Percentiles rank a stretch among this genome's conserved stretches.
Conservation (phyloP, 2,113 vertebrate species). For the Zingel zingel region DNA sequence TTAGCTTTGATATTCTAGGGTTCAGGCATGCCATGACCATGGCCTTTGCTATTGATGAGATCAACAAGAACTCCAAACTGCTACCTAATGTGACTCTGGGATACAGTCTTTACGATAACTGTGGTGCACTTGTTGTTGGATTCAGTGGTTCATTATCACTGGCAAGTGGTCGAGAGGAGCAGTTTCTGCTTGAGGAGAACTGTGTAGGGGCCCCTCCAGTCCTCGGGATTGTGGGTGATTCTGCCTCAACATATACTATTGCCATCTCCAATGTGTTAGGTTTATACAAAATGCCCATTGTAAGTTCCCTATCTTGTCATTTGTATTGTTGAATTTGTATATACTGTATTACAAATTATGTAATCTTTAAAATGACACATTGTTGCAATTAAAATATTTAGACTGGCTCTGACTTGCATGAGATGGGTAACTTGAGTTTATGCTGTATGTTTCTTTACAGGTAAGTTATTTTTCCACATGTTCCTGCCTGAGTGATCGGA, state of each 20-base stretch:
- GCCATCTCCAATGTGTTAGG: slow-evolving; percentile 3
- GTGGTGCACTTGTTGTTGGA: slow-evolving; percentile 71
- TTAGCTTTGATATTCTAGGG: slow-evolving; percentile 71
- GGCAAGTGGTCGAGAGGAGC: slow-evolving; percentile 57
- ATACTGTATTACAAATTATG: background rate
- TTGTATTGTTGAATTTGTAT: background rate
- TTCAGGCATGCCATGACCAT: slow-evolving; percentile 78
- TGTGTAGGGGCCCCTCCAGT: slow-evolving; percentile 70
- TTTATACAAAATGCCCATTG: slow-evolving; percentile 12
- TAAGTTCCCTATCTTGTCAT: background rate
- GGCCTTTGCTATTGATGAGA: slow-evolving; percentile 78
- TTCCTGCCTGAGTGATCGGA: slow-evolving; percentile 5
- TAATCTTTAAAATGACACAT: background rate
- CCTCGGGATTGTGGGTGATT: slow-evolving; percentile 74
- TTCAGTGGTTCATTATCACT: slow-evolving; percentile 72
- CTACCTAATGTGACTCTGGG: slow-evolving; percentile 56
- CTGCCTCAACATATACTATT: slow-evolving; percentile 34
- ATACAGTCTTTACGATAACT: slow-evolving; percentile 76
- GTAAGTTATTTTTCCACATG: slow-evolving; percentile 16
- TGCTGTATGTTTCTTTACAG: background rate
- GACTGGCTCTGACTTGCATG: background rate
- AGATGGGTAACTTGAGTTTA: background rate
- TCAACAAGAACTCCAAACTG: slow-evolving; percentile 72
- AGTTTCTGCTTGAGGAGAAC: slow-evolving; percentile 37
- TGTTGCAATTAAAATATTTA: background rate